Conservation (phyloP, 2,113 vertebrate species). For the Progne subis region DNA sequence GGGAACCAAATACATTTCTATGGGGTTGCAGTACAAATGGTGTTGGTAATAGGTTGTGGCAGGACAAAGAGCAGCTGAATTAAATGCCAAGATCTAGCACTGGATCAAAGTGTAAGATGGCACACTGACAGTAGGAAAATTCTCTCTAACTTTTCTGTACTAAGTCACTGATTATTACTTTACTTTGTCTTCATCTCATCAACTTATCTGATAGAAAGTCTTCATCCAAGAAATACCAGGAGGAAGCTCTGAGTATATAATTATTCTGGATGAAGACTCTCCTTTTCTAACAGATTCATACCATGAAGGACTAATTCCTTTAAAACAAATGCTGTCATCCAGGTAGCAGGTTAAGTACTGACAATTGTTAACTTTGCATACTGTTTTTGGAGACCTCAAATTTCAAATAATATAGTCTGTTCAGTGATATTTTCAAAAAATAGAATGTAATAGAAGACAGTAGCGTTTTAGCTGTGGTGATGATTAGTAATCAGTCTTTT, state of each 20-base stretch:
- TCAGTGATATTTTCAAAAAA: background rate
- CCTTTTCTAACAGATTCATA: background rate
- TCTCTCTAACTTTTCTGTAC: background rate
- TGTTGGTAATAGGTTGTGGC: constrained; percentile 55
- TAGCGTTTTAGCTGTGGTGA: background rate
- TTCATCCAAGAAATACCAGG: background rate
- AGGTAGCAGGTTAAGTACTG: background rate
- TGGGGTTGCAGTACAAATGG: constrained; percentile 45
- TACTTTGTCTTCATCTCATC: constrained; percentile 1
- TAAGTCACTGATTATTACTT: background rate
- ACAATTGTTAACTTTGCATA: background rate
- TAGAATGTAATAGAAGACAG: background rate
- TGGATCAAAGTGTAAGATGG: background rate
- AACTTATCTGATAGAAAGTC: background rate
- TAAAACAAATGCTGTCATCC: background rate
- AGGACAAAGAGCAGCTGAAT: constrained; percentile 45
- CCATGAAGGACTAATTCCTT: background rate
- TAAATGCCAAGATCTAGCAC: background rate
- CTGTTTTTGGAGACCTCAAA: background rate
- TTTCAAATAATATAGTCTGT: background rate
- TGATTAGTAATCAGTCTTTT: background rate
- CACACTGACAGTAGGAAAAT: background rate
- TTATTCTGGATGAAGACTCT: background rate
- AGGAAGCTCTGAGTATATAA: background rate
- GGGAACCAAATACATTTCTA: constrained; percentile 58